A percentile compares a stretch with the other conserved stretches of the same genome.
Evolutionary conservation across 2,888 invertebrate species (phyloP).

Genomic region (Eledone cirrhosa): DNA sequence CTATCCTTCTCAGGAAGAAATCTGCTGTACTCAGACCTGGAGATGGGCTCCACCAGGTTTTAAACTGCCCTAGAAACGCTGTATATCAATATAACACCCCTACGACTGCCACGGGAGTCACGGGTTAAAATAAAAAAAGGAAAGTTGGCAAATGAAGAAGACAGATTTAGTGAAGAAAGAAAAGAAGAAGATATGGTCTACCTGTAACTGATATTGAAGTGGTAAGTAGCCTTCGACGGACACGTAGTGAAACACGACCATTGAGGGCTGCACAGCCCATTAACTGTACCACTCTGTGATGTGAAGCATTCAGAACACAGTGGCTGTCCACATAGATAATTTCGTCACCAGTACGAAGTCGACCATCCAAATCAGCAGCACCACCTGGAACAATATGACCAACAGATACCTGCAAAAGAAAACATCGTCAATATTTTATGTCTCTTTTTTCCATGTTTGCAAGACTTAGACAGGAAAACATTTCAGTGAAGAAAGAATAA

Average conservation of each 20-base stretch:
- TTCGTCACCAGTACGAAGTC: conserved; percentile 90
- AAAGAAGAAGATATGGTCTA: conserved; percentile 78
- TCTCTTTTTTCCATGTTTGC: no score
- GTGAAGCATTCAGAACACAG: conserved; percentile 85
- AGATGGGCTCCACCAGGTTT: no score
- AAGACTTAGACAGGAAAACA: no score
- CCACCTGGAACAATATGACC: conserved; percentile 97
- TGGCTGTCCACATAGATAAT: conserved; percentile 92
- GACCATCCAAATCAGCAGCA: conserved; percentile 89
- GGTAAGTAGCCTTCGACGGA: conserved; percentile 71
- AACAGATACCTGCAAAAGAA: conserved; percentile 78
- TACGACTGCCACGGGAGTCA: no score
- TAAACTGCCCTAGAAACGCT: no score
- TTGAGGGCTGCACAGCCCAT: conserved; percentile 88
- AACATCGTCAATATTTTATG: no score
- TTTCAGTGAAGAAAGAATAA: no score
- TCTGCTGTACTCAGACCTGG: no score
- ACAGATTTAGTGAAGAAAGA: not conserved
- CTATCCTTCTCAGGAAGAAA: no score
- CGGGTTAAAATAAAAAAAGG: no score
- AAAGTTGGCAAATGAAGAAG: not conserved
- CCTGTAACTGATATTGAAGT: conserved; percentile 64
- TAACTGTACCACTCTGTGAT: conserved; percentile 90
- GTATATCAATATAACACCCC: no score
- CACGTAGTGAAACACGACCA: conserved; percentile 84